Percentiles rank a stretch among this genome's conserved stretches.
Conservation (phyloP, 37 sponge, comb jelly and placozoan genomes). For the Corticium candelabrum region DNA sequence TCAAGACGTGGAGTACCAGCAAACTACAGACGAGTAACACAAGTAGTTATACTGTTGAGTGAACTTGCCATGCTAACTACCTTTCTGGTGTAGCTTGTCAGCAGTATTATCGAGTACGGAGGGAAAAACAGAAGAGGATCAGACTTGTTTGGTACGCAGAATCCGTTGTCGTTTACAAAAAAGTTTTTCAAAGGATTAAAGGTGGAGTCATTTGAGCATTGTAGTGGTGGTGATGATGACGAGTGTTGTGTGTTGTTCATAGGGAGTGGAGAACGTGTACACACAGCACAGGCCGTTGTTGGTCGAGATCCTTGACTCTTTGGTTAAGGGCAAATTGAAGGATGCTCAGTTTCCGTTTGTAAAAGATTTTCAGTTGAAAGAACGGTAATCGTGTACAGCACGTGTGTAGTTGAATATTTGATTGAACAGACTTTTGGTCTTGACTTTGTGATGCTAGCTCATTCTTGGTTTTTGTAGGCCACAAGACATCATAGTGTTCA, state of each 20-base stretch:
- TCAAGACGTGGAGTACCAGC: slow-evolving; percentile 37
- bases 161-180: slow-evolving; percentile 54
- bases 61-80: background rate
- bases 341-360: slow-evolving; percentile 46
- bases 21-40: slow-evolving; percentile 27
- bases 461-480: slow-evolving; percentile 53
- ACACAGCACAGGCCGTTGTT: slow-evolving; percentile 84
- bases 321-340: slow-evolving; percentile 58
- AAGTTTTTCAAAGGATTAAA: slow-evolving; percentile 72
- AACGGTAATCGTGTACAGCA: slow-evolving; percentile 18
- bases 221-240: background rate
- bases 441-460: too few species aligned
- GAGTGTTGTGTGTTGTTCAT: slow-evolving; percentile 3
- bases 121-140: slow-evolving; percentile 39
- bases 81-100: slow-evolving; percentile 30
- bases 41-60: background rate
- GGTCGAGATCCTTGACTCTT: slow-evolving; percentile 25
- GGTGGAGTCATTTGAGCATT: slow-evolving; percentile 9
- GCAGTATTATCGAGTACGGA: slow-evolving; percentile 53
- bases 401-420: background rate
- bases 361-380: slow-evolving; percentile 16
- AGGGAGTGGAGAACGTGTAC: slow-evolving; percentile 95
- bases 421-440: background rate
- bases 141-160: slow-evolving; percentile 62
- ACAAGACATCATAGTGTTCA: slow-evolving; percentile 81